A percentile compares a stretch with the other conserved stretches of the same genome.
Evolutionary conservation across 1,140 invertebrate species (phyloP).

Genomic region (Pseudomyrmex cubaensis): DNA sequence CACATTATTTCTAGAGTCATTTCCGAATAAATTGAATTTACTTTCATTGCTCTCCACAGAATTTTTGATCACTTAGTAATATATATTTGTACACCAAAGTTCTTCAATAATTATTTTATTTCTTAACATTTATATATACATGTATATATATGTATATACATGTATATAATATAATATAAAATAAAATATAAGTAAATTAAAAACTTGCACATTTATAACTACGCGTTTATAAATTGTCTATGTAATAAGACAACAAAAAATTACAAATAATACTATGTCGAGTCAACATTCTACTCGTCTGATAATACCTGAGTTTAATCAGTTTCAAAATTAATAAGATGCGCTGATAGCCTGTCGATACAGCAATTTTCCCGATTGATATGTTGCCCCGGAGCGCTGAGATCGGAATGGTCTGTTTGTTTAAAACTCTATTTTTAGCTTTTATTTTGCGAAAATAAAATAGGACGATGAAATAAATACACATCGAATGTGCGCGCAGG

Average conservation of each 20-base stretch:
- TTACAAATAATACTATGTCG: too few species aligned
- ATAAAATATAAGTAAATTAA: neutral
- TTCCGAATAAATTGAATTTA: too few species aligned
- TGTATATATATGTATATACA: too few species aligned
- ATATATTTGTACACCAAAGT: too few species aligned
- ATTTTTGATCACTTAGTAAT: too few species aligned
- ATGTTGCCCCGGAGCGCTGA: neutral
- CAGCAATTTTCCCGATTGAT: constrained; percentile 22
- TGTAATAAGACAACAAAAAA: neutral
- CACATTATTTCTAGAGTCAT: too few species aligned
- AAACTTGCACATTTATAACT: too few species aligned
- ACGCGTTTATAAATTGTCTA: too few species aligned
- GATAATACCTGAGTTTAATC: constrained; percentile 30
- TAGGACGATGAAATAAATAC: constrained; percentile 49
- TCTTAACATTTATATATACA: too few species aligned
- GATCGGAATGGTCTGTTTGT: constrained; percentile 3
- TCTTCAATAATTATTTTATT: too few species aligned
- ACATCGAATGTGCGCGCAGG: constrained; percentile 49
- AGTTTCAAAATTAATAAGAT: constrained; percentile 35
- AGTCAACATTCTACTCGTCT: neutral
- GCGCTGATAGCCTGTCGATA: constrained; percentile 3
- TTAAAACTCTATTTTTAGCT: constrained; percentile 32
- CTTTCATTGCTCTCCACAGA: too few species aligned
- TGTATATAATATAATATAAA: too few species aligned
- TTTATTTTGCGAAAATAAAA: constrained; percentile 25